Evolutionary conservation across 2,888 invertebrate genomes (phyloP).

Genomic region (Miltochrista miniata): DNA sequence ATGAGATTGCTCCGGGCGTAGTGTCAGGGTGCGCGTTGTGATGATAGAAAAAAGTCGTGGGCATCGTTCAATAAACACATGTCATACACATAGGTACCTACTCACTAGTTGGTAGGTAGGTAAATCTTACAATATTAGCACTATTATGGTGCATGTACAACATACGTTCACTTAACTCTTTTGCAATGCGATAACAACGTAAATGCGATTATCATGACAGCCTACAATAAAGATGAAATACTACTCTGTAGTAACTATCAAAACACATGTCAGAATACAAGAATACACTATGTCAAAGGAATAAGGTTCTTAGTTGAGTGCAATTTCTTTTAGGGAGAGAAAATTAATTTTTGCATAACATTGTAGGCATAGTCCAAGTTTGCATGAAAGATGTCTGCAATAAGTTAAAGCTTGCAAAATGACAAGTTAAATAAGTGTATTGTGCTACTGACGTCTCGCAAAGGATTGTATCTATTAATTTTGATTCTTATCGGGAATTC

Average conservation of each 20-base stretch:
- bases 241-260: slow-evolving; percentile 23
- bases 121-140: slow-evolving; percentile 19
- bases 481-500: slow-evolving; percentile 29
- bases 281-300: neutral
- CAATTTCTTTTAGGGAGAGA: slow-evolving; percentile 9
- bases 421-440: slow-evolving; percentile 58
- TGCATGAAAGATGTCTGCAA: slow-evolving; percentile 59
- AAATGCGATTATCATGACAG: slow-evolving; percentile 59
- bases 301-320: slow-evolving; percentile 24
- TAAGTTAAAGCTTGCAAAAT: slow-evolving; percentile 60
- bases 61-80: neutral
- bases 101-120: neutral
- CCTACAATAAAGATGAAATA: slow-evolving; percentile 59
- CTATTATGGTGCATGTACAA: slow-evolving; percentile 35
- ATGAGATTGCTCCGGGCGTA: neutral
- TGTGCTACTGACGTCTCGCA: slow-evolving; percentile 55
- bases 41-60: too few relatives aligned
- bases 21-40: too few relatives aligned
- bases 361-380: slow-evolving; percentile 44
- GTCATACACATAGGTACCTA: neutral
- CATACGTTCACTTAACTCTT: slow-evolving; percentile 29
- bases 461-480: slow-evolving; percentile 36
- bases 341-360: slow-evolving; percentile 23
- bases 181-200: slow-evolving; percentile 46
- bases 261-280: neutral